Evolutionary conservation across 2,888 invertebrate genomes (phyloP).

Genomic region (Micoletzkya japonica): DNA sequence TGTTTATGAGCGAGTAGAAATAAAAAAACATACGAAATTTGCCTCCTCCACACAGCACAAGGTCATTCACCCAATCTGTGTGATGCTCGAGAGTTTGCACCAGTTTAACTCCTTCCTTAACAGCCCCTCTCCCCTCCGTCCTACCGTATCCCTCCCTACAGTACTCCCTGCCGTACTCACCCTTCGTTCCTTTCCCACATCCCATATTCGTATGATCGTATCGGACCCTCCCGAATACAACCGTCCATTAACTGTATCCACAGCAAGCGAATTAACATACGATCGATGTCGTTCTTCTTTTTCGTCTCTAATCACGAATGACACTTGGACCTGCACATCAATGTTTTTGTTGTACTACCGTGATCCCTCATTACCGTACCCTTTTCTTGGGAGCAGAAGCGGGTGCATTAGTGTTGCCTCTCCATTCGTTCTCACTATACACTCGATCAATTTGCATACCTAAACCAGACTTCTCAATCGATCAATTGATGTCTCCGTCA

Average conservation of each 20-base stretch:
- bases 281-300: conserved; percentile 90
- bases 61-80: conserved; percentile 99
- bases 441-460: too few relatives aligned
- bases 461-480: too few relatives aligned
- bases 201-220: conserved; percentile 83
- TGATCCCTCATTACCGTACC: not conserved
- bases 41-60: conserved; percentile 93
- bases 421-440: not conserved
- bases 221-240: conserved; percentile 95
- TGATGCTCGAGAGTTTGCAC: conserved; percentile 98
- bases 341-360: not conserved
- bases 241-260: conserved; percentile 82
- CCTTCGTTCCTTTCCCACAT: conserved; percentile 64
- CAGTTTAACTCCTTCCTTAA: too few relatives aligned
- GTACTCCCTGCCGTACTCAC: too few relatives aligned
- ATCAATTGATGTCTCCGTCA: too few relatives aligned
- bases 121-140: too few relatives aligned
- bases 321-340: conserved; percentile 75
- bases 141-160: too few relatives aligned
- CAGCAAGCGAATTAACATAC: conserved; percentile 91
- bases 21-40: conserved; percentile 76
- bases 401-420: not conserved
- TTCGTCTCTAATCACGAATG: conserved; percentile 89
- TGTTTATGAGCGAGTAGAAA: not conserved
- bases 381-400: conserved; percentile 6